These are phyloP conservation scores for Lathamus discolor DNA, from an alignment of 2,113 vertebrate species.

Conservation along the genomic window DNA sequence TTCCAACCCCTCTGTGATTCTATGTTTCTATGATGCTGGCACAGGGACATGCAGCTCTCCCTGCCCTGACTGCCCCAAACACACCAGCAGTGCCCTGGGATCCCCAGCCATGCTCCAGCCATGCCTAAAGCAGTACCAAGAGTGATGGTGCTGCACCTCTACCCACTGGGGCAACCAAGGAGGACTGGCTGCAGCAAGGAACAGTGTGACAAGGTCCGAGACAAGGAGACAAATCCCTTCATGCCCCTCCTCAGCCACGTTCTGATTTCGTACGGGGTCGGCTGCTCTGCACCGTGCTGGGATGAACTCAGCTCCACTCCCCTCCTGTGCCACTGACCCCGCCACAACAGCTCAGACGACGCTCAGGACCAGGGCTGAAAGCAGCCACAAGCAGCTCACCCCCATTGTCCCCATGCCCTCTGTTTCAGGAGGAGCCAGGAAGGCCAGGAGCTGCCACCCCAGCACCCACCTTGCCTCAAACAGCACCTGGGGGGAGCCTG, in stretches of 20 bases:
- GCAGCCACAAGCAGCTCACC: neutral
- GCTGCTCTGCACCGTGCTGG: rapidly evolving
- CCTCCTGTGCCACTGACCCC: neutral
- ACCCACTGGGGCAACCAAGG: neutral
- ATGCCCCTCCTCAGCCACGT: rapidly evolving
- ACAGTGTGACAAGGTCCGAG: neutral
- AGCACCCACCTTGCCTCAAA: neutral
- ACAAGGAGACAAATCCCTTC: neutral
- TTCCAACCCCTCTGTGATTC: neutral
- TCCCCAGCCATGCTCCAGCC: neutral
- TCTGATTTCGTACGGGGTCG: neutral
- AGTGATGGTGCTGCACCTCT: rapidly evolving
- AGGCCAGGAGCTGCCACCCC: neutral
- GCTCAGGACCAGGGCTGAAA: neutral
- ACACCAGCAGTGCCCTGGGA: too few species aligned
- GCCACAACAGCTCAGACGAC: rapidly evolving
- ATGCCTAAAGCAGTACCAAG: neutral
- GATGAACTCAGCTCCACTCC: neutral
- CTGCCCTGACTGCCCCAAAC: neutral
- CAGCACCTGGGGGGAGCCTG: rapidly evolving
- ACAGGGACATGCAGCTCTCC: too few species aligned
- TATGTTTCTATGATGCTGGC: neutral
- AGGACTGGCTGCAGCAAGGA: neutral
- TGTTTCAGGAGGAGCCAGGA: rapidly evolving
- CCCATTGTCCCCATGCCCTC: rapidly evolving